Conservation (phyloP, 2,888 invertebrate genomes). For the Melanophora roralis region DNA sequence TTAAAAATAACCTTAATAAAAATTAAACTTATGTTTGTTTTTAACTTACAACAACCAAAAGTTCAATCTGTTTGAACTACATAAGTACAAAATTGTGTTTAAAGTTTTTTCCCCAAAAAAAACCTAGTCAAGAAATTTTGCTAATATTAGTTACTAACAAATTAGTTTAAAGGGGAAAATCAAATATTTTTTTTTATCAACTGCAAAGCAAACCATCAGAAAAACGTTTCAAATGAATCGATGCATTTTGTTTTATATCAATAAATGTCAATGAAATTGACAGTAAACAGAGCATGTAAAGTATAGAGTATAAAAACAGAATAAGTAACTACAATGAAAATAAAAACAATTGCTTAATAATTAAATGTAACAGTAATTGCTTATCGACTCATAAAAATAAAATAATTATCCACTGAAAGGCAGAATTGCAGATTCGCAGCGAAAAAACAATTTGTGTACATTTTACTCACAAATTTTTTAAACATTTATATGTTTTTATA, state of each 20-base stretch:
- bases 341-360: neutral
- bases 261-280: constrained; percentile 46
- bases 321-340: neutral
- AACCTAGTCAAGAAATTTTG: neutral
- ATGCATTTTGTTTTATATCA: constrained; percentile 31
- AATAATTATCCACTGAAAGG: neutral
- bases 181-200: neutral
- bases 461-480: neutral
- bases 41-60: neutral
- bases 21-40: constrained; percentile 17
- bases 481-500: no score
- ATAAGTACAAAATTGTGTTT: neutral
- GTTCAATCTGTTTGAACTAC: constrained; percentile 21
- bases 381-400: neutral
- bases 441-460: no score
- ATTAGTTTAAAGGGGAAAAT: neutral
- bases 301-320: neutral
- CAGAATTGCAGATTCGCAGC: neutral
- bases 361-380: neutral
- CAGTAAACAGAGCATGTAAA: constrained; percentile 48
- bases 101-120: no score
- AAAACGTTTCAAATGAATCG: neutral
- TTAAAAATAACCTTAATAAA: constrained; percentile 60
- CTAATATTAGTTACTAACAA: neutral
- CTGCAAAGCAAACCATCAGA: neutral